Evolutionary conservation across 2,797 vertebrate genomes (phyloP), one percentile per base, ranked within the genome.

Genomic region (Chlorospingus flavigularis): DNA sequence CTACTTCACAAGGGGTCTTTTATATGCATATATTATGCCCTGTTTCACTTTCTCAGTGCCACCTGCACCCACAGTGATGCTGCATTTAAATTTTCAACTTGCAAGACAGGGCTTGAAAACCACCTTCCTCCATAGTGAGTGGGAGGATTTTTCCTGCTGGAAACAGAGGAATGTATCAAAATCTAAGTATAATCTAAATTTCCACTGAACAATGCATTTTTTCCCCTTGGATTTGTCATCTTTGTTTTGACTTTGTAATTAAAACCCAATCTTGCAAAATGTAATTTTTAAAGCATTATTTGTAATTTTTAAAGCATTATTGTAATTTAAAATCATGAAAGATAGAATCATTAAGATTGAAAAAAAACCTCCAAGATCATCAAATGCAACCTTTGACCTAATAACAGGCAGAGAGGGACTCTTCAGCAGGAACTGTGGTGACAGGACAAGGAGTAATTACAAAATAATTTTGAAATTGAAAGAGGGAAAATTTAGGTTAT

Each of bases 161-260:
- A 88, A 93, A 71, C 30, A 88, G 76, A 92, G n/a, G 40, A 78
- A 53, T 31, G 9, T n/a, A 91, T 83, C 79, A 81, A 90, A 91
- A 83, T 35, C 37, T 60, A 88, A 95, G 39, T 23, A 43, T 31
- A 63, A 84, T 17, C 31, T 60, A 53, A 79, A 75, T 40, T 78
- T 86, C 28, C 51, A 55, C 16, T 40, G 26, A 92, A 42, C 9
- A 26, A n/a, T 0, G 0, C 2, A 8, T 81, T 33, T 33, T 51
- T 30, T 8, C 10, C 7, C 12, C 10, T 62, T 50, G 28, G n/a
- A 68, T 63, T 90, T 86, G 11, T 23, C 72, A 70, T 25, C 24
- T 83, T 79, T 85, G 28, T 33, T 90, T 93, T 63, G 40, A 71
- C 17, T 83, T 68, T 26, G 43, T 43, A 71, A 90, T 67, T 80